Evolutionary conservation across 2,797 vertebrate genomes (phyloP).

Genomic region (Spea hammondii): DNA sequence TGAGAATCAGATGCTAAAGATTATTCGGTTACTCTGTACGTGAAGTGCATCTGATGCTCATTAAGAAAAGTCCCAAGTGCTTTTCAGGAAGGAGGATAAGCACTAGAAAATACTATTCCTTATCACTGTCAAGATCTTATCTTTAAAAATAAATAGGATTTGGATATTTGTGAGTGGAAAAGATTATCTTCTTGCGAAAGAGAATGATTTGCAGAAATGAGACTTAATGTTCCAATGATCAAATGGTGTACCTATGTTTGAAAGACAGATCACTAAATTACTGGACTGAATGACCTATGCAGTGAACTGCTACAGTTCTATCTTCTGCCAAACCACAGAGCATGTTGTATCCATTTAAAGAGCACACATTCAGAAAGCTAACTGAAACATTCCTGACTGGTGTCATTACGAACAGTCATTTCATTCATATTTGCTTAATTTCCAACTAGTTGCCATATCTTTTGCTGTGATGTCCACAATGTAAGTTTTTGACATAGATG

Average conservation of each 20-base stretch:
- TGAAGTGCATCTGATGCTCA: too few species aligned
- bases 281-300: constrained; percentile 1
- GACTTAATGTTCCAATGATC: constrained; percentile 9
- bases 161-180: background rate
- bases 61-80: background rate
- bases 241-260: constrained; percentile 22
- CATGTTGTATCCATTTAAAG: background rate
- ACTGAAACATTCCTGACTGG: too few species aligned
- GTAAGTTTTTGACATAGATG: too few species aligned
- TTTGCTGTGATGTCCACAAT: too few species aligned
- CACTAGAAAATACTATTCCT: background rate
- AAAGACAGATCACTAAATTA: constrained; percentile 3
- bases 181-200: constrained; percentile 7
- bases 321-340: background rate
- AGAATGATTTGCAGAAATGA: constrained; percentile 16
- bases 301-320: background rate
- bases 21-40: too few species aligned
- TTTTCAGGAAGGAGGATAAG: background rate
- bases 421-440: too few species aligned
- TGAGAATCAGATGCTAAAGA: background rate
- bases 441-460: too few species aligned
- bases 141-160: constrained; percentile 6
- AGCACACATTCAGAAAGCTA: too few species aligned
- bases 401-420: too few species aligned
- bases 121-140: constrained; percentile 7